phyloP scores from a whole-genome alignment of 2,797 vertebrate species.

The Sylvilagus floridanus region DNA sequence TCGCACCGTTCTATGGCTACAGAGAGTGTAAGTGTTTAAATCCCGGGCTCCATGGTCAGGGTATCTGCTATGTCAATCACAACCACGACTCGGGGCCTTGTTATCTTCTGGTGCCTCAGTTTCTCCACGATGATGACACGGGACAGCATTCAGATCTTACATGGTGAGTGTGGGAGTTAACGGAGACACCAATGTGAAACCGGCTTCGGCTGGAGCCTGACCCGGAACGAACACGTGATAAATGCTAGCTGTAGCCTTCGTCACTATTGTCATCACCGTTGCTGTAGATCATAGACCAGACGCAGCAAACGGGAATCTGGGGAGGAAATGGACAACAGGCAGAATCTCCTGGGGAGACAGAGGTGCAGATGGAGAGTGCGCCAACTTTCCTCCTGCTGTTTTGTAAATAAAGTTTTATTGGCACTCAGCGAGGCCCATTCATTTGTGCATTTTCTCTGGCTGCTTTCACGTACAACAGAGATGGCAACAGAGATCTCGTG shows the following conservation, averaged over 20 bases:
- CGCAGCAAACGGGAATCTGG: not conserved
- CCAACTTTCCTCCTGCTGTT: not conserved
- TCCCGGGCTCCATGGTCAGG: not conserved
- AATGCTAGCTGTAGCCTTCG: too few species aligned
- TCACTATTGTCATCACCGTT: too few species aligned
- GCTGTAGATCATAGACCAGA: not conserved
- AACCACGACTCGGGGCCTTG: not conserved
- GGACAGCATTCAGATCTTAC: fast-evolving
- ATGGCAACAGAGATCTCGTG: not conserved
- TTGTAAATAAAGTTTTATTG: slow-evolving; percentile 17
- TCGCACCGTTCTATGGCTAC: fast-evolving
- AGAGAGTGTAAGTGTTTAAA: not conserved
- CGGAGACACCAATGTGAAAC: not conserved
- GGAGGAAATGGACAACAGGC: not conserved
- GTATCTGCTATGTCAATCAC: too few species aligned
- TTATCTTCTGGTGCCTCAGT: not conserved
- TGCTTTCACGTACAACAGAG: not conserved
- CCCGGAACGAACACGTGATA: fast-evolving
- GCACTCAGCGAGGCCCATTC: fast-evolving
- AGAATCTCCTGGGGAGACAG: not conserved
- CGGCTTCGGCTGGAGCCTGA: not conserved
- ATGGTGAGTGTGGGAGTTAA: not conserved
- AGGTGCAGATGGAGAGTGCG: fast-evolving
- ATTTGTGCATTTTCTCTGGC: fast-evolving
- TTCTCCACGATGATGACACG: not conserved